Base-by-base conservation (phyloP, 2,888 invertebrate genomes). In the Lepidochitona cinerea region DNA sequence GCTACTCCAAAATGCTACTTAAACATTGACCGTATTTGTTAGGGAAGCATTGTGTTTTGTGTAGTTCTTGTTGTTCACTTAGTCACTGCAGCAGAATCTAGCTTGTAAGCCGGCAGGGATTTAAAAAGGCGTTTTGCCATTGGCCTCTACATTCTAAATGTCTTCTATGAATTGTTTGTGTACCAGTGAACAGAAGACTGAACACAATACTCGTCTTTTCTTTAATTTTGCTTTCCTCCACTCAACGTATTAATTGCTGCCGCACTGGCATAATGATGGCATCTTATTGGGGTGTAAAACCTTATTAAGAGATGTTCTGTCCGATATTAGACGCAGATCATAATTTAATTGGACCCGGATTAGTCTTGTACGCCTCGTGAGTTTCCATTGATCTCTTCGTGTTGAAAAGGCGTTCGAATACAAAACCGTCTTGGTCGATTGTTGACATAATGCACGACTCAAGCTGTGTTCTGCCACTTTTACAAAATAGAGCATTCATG, bases 281-380 rank as follows among this genome's bases (percentile, higher is more conserved):
- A 59, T 59, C 59, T 59, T 59, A 59, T 26, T 59, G 59, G 29
- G 59, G 59, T 59, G 59, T 59, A 59, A 59, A 59, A 59, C 59
- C 59, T 59, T 59, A 59, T 59, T 59, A 59, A 59, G 59, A 59
- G 59, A 59, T 59, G 59, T 59, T 59, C 59, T 59, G 59, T 59
- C 59, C 23, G 59, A 59, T 59, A 59, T 59, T 59, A 59, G 59
- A 59, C 23, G 59, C 59, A 59, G 59, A 59, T 59, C 59, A 59
- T 59, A 59, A 59, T 59, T 59, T 59, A 59, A 59, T 59, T 59
- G 59, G 59, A 59, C 59, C 32, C 29, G 29, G 59, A 59, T 59
- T 59, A 59, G 32, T 29, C 59, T 23, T 59, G 29, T 32, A 59
- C 59, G 59, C 59, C 59, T 59, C 59, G 59, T 59, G 59, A 59